These are phyloP conservation scores for Nowickia ferox DNA, from an alignment of 2,888 invertebrate species.

Conservation along the genomic window DNA sequence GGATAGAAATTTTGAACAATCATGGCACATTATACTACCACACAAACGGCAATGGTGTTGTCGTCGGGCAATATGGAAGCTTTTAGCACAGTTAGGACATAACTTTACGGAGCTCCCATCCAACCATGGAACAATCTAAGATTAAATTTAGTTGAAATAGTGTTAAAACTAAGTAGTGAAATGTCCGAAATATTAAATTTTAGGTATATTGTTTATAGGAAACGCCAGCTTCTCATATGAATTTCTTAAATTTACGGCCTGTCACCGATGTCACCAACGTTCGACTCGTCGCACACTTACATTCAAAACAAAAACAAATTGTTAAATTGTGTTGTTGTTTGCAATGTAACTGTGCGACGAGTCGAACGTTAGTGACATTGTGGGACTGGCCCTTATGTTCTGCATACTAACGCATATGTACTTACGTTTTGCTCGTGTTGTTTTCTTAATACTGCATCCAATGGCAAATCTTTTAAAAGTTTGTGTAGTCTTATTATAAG, in stretches of 20 bases:
- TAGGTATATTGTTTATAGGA: background rate
- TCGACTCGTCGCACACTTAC: too few species aligned
- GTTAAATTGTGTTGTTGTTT: too few species aligned
- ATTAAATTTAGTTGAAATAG: background rate
- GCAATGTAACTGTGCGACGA: too few species aligned
- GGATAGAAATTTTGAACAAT: conserved; percentile 94
- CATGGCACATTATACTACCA: conserved; percentile 96
- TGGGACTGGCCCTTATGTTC: too few species aligned
- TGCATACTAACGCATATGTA: too few species aligned
- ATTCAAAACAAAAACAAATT: too few species aligned
- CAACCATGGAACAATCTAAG: conserved; percentile 93
- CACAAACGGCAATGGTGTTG: conserved; percentile 98
- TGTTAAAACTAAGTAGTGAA: too few species aligned
- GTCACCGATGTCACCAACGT: too few species aligned
- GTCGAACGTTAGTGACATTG: too few species aligned
- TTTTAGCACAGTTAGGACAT: conserved; percentile 95
- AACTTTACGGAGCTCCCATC: conserved; percentile 94
- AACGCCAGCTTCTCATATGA: too few species aligned
- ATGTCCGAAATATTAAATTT: too few species aligned
- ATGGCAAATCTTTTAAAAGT: conserved; percentile 91
- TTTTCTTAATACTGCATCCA: conserved; percentile 88
- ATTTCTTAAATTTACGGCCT: too few species aligned
- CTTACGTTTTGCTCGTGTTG: conserved; percentile 87
- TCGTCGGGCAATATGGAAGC: conserved; percentile 93
- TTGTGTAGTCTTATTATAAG: conserved; percentile 96